phyloP scores from a whole-genome alignment of 2,113 vertebrate genomes.

The Lates calcarifer region DNA sequence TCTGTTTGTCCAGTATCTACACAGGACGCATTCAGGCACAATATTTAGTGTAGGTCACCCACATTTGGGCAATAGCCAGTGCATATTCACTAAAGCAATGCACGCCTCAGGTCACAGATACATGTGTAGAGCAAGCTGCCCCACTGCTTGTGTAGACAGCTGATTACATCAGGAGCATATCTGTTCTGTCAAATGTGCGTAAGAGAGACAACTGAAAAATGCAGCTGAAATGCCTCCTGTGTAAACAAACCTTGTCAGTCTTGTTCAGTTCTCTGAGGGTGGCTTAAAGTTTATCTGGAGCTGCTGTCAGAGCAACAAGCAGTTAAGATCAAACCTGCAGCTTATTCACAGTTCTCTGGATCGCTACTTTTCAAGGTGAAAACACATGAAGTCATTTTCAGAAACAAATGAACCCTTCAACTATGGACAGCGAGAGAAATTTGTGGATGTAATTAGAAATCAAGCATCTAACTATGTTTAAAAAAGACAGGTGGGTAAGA shows the following conservation, averaged over 20 bases:
- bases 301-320: conserved; percentile 8
- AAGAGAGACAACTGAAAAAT: neutral
- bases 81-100: neutral
- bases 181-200: neutral
- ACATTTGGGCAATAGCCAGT: neutral
- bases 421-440: neutral
- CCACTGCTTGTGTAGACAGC: neutral
- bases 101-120: neutral
- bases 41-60: neutral
- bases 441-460: neutral
- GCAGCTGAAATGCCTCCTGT: neutral
- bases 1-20: neutral
- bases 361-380: neutral
- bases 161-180: neutral
- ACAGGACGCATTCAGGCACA: neutral
- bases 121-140: neutral
- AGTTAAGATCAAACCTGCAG: neutral
- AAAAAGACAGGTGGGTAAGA: neutral
- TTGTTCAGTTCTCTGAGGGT: too few species aligned
- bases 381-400: neutral
- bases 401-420: neutral
- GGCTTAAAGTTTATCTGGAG: neutral
- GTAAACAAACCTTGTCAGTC: neutral
- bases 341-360: neutral
- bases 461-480: neutral